Base-by-base conservation (phyloP, 1,140 invertebrate species). In the Tetragonula clypearis region DNA sequence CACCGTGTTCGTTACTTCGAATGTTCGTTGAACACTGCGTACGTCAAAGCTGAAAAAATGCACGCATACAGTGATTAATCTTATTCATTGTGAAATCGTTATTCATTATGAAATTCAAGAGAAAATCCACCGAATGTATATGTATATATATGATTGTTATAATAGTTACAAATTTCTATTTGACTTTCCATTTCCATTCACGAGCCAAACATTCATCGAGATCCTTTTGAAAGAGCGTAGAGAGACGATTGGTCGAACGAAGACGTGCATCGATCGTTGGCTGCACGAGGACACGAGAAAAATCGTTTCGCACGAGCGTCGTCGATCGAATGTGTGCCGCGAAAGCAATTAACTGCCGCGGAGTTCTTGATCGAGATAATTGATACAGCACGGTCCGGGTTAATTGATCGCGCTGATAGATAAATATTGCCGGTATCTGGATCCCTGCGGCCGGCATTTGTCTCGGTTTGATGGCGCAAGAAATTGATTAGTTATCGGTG, bases 331-430 rank as follows among this genome's bases (percentile, higher is more conserved):
- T 84, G 77, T 86, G 87, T 86, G 69, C 75, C 85, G 86, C 74
- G 81, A 53, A 88, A 87, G 85, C 81, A 89, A 89, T 90, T 90
- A 90, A 90, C 83, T 72, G 78, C 53, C 81, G 79, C n/a, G 65
- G 26, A 83, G 74, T 73, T 75, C 56, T 69, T 62, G 76, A 78
- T 86, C 87, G 69, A 87, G 77, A 89, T 90, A 89, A 90, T 90
- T 89, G 85, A 89, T 89, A 84, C 81, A 84, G 49, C 69, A 87
- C 76, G 72, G 65, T 55, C 68, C 26, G 58, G 80, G 80, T 86
- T 88, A 83, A 89, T 88, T 88, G 84, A 89, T 87, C 78, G 68
- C 75, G 82, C 49, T 69, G 88, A 84, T 84, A 81, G 88, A 82
- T 89, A 86, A 83, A 82, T 79, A 80, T 83, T 81, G 78, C 55